Evolutionary conservation across 2,797 vertebrate genomes (phyloP), one percentile per base, ranked within the genome.

Genomic region (Amblyraja radiata): DNA sequence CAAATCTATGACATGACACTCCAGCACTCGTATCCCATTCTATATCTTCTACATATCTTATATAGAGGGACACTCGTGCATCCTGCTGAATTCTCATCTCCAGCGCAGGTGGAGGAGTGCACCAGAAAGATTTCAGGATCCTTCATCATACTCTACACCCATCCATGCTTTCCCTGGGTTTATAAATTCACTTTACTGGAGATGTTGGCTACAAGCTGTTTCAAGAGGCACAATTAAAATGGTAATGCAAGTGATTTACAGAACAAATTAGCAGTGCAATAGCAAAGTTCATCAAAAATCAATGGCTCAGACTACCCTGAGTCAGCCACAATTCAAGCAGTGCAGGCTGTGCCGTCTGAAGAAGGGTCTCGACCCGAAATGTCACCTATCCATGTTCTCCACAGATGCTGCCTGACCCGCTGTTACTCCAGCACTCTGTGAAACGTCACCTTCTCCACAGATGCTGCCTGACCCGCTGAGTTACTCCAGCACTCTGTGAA

Each of bases 271-370:
- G 39, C 71, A 92, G 36, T 46, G 73, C 36, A 73, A 92, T 76
- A 92, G 71, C 36, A 92, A 92, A 92, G 90, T 92, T 92, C 71
- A 92, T 13, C 68, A 76, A 76, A 92, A 92, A 71, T 28, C 71
- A 92, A 92, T 76, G 71, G 39, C 58, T 28, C 88, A 74, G 91
- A 46, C 21, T 73, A 39, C 88, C 73, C 25, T 36, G 21, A 91
- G 71, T 36, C 88, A 11, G 36, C 68, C 88, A 46, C 10, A 46
- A 36, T 13, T 46, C 46, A 46, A 46, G 46, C 46, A 46, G 2
- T 46, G 46, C 46, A 46, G 46, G 46, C 46, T 46, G 46, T 46
- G 46, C 46, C 46, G 46, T 46, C 46, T 46, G 46, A 46, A 46
- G 46, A 46, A 46, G 46, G 46, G 46, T 46, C 46, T 46, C 46